These are phyloP conservation scores for Diglossa cyanea DNA, from an alignment of 2,797 vertebrate genomes.

Conservation along the genomic window DNA sequence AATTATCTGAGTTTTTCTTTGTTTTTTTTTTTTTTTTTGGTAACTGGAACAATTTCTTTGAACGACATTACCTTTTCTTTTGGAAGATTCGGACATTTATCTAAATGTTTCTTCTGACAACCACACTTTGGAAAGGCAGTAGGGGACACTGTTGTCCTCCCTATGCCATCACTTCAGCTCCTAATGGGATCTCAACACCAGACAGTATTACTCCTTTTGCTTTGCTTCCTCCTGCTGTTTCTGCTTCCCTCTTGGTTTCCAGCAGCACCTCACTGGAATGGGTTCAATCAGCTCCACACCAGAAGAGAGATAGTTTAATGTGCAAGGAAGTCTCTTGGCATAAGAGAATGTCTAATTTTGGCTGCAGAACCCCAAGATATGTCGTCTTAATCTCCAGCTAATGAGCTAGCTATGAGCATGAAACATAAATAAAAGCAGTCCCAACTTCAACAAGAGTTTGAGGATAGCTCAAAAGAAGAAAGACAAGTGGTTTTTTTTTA, in stretches of 20 bases:
- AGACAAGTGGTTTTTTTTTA: neutral
- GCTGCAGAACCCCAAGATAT: neutral
- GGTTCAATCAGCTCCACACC: neutral
- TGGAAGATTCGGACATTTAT: neutral
- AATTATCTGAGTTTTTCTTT: neutral
- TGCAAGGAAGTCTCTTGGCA: neutral
- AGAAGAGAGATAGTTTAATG: neutral
- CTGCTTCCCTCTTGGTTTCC: neutral
- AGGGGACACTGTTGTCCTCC: slow-evolving; percentile 38
- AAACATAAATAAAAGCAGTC: neutral
- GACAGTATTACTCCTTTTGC: neutral
- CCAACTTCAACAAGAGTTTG: neutral
- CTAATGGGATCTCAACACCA: neutral
- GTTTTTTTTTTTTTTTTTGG: neutral
- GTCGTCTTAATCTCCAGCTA: neutral
- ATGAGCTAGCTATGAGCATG: neutral
- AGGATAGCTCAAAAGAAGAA: neutral
- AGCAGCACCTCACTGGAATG: neutral
- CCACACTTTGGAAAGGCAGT: neutral
- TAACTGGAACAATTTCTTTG: neutral
- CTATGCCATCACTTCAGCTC: neutral
- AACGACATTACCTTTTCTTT: neutral
- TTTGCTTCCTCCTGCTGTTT: neutral
- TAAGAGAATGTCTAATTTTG: neutral
- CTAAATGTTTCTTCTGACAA: neutral